These are phyloP conservation scores for Dendropsophus ebraccatus DNA, from an alignment of 2,113 vertebrate species.

Conservation along the genomic window DNA sequence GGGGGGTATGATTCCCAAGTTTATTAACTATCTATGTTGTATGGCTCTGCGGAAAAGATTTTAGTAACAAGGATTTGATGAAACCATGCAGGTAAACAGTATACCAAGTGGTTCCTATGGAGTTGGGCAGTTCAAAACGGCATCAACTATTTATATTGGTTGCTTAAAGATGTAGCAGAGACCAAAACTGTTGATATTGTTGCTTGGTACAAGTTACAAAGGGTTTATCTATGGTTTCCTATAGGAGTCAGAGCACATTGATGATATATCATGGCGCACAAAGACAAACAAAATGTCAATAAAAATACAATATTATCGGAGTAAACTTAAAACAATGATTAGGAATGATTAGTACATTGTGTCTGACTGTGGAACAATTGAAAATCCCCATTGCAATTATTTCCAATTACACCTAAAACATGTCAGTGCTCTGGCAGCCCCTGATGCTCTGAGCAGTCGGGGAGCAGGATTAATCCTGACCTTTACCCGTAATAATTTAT, in stretches of 20 bases:
- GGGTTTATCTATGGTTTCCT: too few species aligned
- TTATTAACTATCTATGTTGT: background rate
- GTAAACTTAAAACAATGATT: background rate
- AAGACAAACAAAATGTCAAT: background rate
- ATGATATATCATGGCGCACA: background rate
- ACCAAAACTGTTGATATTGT: too few species aligned
- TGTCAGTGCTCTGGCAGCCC: constrained; percentile 59
- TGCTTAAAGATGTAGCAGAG: too few species aligned
- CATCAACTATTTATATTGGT: too few species aligned
- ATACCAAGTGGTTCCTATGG: background rate
- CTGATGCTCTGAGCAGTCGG: constrained; percentile 37
- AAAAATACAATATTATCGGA: background rate
- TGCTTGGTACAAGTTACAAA: too few species aligned
- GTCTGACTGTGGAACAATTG: constrained; percentile 43
- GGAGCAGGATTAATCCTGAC: constrained; percentile 45
- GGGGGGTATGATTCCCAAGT: background rate
- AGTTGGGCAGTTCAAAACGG: background rate
- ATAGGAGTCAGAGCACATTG: too few species aligned
- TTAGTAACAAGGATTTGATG: background rate
- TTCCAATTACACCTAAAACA: constrained; percentile 58
- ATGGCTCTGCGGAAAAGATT: background rate
- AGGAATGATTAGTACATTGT: constrained; percentile 14
- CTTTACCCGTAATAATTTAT: constrained; percentile 65
- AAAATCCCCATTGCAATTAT: constrained; percentile 60
- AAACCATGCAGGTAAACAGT: background rate